Conservation (phyloP, 2,888 invertebrate genomes). For the Ischnura elegans region DNA sequence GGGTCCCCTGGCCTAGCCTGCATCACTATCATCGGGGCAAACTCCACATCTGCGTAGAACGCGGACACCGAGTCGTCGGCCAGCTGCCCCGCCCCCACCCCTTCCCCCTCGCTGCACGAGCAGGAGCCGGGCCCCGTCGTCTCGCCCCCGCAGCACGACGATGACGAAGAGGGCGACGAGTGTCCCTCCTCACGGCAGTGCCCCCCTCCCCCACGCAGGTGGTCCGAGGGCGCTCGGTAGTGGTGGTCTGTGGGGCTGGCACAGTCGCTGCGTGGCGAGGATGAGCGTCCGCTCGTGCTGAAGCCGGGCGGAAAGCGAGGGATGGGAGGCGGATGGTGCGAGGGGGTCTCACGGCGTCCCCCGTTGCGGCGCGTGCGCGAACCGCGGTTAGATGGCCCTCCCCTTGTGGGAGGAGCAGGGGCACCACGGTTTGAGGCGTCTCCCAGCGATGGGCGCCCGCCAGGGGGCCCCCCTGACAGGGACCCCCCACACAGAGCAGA, state of each 20-base stretch:
- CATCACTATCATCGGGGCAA: slow-evolving; percentile 61
- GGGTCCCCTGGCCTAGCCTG: slow-evolving; percentile 53
- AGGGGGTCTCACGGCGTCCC: slow-evolving; percentile 40
- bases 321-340: slow-evolving; percentile 51
- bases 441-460: slow-evolving; percentile 11
- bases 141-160: slow-evolving; percentile 57
- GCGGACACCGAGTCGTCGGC: slow-evolving; percentile 54
- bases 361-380: slow-evolving; percentile 38
- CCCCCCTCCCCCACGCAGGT: slow-evolving; percentile 10
- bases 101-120: slow-evolving; percentile 55
- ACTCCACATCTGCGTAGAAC: slow-evolving; percentile 57
- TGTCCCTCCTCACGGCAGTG: slow-evolving; percentile 58
- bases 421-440: slow-evolving; percentile 54
- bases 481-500: slow-evolving; percentile 23
- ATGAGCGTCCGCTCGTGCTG: slow-evolving; percentile 36
- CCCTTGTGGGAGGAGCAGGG: slow-evolving; percentile 32
- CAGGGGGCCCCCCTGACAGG: background rate
- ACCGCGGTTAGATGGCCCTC: slow-evolving; percentile 26
- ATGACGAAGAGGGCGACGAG: slow-evolving; percentile 49
- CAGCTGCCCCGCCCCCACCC: slow-evolving; percentile 29
- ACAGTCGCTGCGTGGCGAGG: slow-evolving; percentile 52
- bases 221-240: slow-evolving; percentile 36
- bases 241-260: slow-evolving; percentile 55
- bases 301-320: slow-evolving; percentile 51
- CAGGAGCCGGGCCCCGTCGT: slow-evolving; percentile 56